Conservation (phyloP, 2,888 invertebrate species). For the Hyposoter didymator region DNA sequence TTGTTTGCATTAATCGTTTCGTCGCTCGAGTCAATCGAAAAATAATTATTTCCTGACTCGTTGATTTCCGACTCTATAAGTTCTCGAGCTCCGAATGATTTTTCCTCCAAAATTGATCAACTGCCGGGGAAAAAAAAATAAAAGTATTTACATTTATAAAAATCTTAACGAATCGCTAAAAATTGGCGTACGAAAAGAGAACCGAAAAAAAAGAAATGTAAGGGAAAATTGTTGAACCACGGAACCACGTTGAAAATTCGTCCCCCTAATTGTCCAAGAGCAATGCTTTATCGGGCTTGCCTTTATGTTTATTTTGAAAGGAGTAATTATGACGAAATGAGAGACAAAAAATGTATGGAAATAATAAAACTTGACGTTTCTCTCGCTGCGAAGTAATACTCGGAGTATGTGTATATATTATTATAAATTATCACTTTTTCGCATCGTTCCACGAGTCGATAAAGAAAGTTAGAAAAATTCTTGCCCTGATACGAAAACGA, state of each 20-base stretch:
- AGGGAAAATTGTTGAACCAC: neutral
- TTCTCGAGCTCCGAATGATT: neutral
- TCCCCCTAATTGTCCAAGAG: neutral
- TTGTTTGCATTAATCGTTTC: neutral
- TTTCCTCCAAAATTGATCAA: neutral
- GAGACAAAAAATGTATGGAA: neutral
- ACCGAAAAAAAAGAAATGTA: neutral
- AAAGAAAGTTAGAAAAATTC: constrained; percentile 27
- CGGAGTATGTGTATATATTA: constrained; percentile 21
- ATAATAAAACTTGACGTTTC: neutral
- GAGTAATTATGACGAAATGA: neutral
- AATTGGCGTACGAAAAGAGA: neutral
- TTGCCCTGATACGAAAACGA: constrained; percentile 21
- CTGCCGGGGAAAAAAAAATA: neutral
- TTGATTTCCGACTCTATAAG: neutral
- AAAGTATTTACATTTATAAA: constrained; percentile 4
- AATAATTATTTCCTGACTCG: neutral
- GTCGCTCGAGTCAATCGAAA: neutral
- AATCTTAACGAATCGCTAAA: neutral
- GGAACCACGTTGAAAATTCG: neutral
- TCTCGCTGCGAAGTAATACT: constrained; percentile 11
- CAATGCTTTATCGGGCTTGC: neutral
- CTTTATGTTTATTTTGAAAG: neutral
- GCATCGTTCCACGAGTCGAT: constrained; percentile 16
- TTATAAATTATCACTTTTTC: constrained; percentile 34